Base-by-base conservation (phyloP, 2,888 invertebrate species). In the Eurytoma adleriae region DNA sequence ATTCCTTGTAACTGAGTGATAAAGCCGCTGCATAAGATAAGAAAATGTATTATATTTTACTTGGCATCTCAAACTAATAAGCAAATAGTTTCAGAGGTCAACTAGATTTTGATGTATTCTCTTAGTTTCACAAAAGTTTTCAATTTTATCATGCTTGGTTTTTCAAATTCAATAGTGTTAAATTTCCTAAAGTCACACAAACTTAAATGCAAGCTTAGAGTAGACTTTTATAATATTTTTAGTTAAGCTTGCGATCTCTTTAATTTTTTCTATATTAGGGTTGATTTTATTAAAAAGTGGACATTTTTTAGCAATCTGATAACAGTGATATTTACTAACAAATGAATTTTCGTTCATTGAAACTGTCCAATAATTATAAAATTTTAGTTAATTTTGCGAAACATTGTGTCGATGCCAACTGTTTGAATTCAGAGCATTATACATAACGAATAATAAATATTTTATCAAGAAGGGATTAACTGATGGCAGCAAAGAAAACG, bases 311-410 rank as follows among this genome's bases (percentile, higher is more conserved):
- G 67, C 62, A 80, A 74, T 78, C 52, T 62, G 48, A 78, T 80
- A 64, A 77, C 68, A 74, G 78, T 82, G 78, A 82, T 80, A 80
- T 62, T 52, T 73, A 81, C 75, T 78, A 78, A 79, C 67, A 77
- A 66, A 73, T 57, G 18, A 82, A 77, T 73, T 79, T 64, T 73
- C 52, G 62, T 71, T 75, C 56, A 81, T 62, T 67, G 61, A 57
- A 20, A 50, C 78, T 75, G 56, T 78, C 71, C 66, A 76, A 61
- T 67, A 73, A 71, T 75, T 56, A 75, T 16, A 78, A 67, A 69
- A 52, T 64, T 52, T 79, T 20, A 81, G 74, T 59, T 74, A 77
- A 78, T 71, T 79, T 66, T 62, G 54, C 24, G 57, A 66, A 68
- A 71, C 64, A 67, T 70, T 66, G 59, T 67, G 64, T 72, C 30